These are phyloP conservation scores for Podarcis raffonei DNA, from an alignment of 2,113 vertebrate genomes.

Conservation along the genomic window DNA sequence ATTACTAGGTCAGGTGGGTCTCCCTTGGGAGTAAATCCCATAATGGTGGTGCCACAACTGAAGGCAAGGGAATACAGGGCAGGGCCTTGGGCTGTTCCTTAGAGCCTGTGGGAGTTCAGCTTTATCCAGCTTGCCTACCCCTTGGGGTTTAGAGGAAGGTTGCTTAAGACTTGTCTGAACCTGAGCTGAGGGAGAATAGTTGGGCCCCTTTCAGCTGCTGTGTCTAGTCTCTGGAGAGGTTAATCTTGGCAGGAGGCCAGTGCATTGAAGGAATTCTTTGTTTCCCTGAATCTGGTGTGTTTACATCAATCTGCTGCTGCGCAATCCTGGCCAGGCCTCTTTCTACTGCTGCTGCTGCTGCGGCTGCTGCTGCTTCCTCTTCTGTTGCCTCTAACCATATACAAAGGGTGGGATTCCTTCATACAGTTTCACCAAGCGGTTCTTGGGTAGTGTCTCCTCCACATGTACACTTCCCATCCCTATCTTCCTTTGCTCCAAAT, in stretches of 20 bases:
- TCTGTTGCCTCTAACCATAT: not conserved
- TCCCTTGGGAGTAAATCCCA: too few relatives aligned
- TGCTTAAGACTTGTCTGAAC: not conserved
- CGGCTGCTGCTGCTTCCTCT: accelerated
- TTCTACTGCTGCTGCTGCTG: too few relatives aligned
- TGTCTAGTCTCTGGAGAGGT: not conserved
- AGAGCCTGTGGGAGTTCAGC: not conserved
- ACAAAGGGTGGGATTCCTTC: not conserved
- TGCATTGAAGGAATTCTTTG: not conserved
- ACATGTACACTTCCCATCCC: too few relatives aligned
- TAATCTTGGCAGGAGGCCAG: not conserved
- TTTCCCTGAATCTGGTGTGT: not conserved
- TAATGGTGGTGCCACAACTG: not conserved
- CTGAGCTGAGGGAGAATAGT: not conserved
- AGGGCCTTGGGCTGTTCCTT: too few relatives aligned
- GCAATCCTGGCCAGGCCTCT: not conserved
- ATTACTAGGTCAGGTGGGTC: not conserved
- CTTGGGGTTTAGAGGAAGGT: not conserved
- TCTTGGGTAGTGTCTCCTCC: not conserved
- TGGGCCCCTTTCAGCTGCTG: not conserved
- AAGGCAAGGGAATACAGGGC: not conserved
- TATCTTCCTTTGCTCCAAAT: not conserved
- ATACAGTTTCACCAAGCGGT: not conserved
- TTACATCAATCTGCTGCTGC: not conserved
- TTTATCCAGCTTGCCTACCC: not conserved